Evolutionary conservation across 2,113 vertebrate genomes (phyloP).

Genomic region (Tretioscincus oriximinensis): DNA sequence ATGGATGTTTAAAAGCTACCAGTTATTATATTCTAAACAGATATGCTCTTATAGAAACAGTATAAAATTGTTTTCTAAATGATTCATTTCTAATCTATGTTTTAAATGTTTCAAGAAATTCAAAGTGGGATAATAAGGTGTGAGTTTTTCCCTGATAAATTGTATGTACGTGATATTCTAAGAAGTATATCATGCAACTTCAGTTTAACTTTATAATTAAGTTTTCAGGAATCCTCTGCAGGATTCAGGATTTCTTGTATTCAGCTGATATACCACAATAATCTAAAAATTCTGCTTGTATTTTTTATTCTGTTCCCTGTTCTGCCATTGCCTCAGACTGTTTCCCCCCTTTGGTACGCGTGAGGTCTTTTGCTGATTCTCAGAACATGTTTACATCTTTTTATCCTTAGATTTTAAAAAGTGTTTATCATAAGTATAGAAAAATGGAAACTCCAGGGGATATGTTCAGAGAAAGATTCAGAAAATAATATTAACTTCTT

Average conservation of each 20-base stretch:
- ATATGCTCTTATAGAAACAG: not conserved
- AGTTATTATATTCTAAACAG: not conserved
- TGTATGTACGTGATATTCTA: not conserved
- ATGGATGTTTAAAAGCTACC: not conserved
- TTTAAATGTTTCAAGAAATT: not conserved
- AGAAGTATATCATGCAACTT: not conserved
- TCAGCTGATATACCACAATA: not conserved
- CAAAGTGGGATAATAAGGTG: too few relatives aligned
- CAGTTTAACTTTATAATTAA: not conserved
- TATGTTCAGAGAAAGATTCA: not conserved
- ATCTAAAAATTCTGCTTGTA: not conserved
- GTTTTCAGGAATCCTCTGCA: not conserved
- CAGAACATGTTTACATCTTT: not conserved
- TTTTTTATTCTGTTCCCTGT: not conserved
- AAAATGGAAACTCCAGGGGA: not conserved
- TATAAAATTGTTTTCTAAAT: not conserved
- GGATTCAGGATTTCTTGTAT: not conserved
- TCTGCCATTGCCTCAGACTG: not conserved
- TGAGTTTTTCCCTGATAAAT: too few relatives aligned
- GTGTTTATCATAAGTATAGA: not conserved
- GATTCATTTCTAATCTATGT: not conserved
- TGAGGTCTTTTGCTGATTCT: not conserved
- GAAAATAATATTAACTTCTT: not conserved
- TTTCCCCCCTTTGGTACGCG: not conserved
- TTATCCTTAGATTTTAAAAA: not conserved